phyloP scores from a whole-genome alignment of 2,888 invertebrate species.

The Diarsia brunnea region DNA sequence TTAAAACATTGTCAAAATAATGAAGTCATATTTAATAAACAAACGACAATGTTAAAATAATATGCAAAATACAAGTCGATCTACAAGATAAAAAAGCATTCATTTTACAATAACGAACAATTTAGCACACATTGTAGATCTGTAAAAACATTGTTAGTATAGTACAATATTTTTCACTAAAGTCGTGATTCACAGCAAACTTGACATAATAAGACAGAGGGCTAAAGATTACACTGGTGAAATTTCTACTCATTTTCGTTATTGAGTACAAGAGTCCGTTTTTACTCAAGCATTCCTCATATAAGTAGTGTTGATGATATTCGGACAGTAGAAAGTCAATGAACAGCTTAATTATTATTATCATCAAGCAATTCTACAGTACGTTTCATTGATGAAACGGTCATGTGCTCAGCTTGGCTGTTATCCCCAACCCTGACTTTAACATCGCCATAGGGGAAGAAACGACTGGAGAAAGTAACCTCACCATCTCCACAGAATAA shows the following conservation, averaged over 20 bases:
- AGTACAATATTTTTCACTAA: not conserved
- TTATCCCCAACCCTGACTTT: slow-evolving; percentile 66
- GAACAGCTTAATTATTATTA: not conserved
- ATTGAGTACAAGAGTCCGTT: not conserved
- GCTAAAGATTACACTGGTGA: not conserved
- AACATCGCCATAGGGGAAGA: slow-evolving; percentile 73
- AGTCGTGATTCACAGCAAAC: not conserved
- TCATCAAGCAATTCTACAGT: slow-evolving; percentile 62
- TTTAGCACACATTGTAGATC: not conserved
- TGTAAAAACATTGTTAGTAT: not conserved
- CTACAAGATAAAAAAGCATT: not conserved
- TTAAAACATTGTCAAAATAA: not conserved
- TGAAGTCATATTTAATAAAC: not conserved
- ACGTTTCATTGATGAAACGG: slow-evolving; percentile 69
- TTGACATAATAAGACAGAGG: not conserved
- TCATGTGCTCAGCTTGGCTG: slow-evolving; percentile 57
- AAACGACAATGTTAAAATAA: not conserved
- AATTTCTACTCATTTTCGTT: not conserved
- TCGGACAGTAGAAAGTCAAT: not conserved
- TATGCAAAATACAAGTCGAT: not conserved
- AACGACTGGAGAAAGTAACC: slow-evolving; percentile 80
- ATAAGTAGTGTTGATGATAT: not conserved
- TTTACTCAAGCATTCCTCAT: not conserved
- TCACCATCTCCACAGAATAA: slow-evolving; percentile 80
- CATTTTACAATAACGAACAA: not conserved